A percentile compares a stretch with the other conserved stretches of the same genome.
phyloP scores from a whole-genome alignment of 2,797 vertebrate species.

The Eupleurogrammus muticus region DNA sequence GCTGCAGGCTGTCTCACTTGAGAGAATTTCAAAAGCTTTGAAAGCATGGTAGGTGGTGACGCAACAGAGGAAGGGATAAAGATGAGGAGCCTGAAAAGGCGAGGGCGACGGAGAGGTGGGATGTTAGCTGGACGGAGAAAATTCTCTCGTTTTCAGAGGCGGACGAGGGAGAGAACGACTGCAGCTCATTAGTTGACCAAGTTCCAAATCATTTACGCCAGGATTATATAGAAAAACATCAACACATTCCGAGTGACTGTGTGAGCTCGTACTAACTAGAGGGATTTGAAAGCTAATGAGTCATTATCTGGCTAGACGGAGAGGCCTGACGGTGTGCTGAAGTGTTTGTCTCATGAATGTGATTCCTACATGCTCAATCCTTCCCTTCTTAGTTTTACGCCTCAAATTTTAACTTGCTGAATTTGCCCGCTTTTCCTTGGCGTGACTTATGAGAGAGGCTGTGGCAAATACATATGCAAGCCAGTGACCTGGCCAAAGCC shows the following conservation, averaged over 20 bases:
- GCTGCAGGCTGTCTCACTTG: slow-evolving; percentile 81
- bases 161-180: slow-evolving; percentile 10
- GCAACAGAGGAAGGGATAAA: slow-evolving; percentile 62
- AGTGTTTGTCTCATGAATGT: slow-evolving; percentile 48
- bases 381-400: slow-evolving; percentile 32
- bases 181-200: slow-evolving; percentile 43
- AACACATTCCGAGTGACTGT: slow-evolving; percentile 22
- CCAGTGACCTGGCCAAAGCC: slow-evolving; percentile 40
- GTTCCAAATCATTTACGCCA: slow-evolving; percentile 16
- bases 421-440: slow-evolving; percentile 23
- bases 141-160: slow-evolving; percentile 46
- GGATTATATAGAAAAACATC: slow-evolving; percentile 37
- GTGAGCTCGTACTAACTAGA: slow-evolving; percentile 23
- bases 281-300: slow-evolving; percentile 55
- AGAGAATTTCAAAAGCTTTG: slow-evolving; percentile 81
- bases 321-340: slow-evolving; percentile 27
- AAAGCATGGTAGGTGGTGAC: slow-evolving; percentile 72
- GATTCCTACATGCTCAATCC: slow-evolving; percentile 36
- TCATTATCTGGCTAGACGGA: slow-evolving; percentile 54
- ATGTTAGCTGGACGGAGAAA: slow-evolving; percentile 67
- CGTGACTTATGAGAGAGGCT: slow-evolving; percentile 14
- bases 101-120: slow-evolving; percentile 39
- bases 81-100: slow-evolving; percentile 39
- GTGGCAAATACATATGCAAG: slow-evolving; percentile 19
- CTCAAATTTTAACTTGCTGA: slow-evolving; percentile 37